Conservation (phyloP, 2,888 invertebrate genomes). For the Bombylius discolor region DNA sequence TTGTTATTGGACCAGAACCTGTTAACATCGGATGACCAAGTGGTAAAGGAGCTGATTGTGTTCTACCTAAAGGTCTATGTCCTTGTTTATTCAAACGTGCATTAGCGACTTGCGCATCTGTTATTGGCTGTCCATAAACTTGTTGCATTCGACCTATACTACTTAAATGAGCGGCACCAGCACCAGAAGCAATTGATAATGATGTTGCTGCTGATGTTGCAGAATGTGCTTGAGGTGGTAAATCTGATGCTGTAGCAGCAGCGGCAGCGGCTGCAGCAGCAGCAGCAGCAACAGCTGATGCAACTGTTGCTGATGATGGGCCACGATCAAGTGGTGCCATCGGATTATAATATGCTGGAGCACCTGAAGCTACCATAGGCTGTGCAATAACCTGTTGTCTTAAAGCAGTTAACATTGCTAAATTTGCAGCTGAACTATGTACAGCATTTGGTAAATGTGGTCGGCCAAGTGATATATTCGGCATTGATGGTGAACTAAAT, state of each 20-base stretch:
- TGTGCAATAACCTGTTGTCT: slow-evolving; percentile 23
- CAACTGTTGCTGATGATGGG: slow-evolving; percentile 20
- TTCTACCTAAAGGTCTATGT: slow-evolving; percentile 75
- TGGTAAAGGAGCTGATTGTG: slow-evolving; percentile 86
- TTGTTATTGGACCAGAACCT: slow-evolving; percentile 32
- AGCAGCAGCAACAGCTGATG: slow-evolving; percentile 22
- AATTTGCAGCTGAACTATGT: slow-evolving; percentile 25
- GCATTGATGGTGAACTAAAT: slow-evolving; percentile 92
- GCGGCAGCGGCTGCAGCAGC: slow-evolving; percentile 11
- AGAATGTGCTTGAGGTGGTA: slow-evolving; percentile 37
- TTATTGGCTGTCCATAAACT: slow-evolving; percentile 40
- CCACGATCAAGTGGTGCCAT: slow-evolving; percentile 27
- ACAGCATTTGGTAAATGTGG: slow-evolving; percentile 45
- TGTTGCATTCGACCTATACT: slow-evolving; percentile 20
- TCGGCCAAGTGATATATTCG: slow-evolving; percentile 87
- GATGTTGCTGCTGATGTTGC: slow-evolving; percentile 40
- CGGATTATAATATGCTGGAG: slow-evolving; percentile 30
- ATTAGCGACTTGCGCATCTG: slow-evolving; percentile 52
- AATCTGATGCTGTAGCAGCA: slow-evolving; percentile 39
- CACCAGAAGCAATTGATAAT: slow-evolving; percentile 19
- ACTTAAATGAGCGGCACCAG: slow-evolving; percentile 7
- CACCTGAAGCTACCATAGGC: slow-evolving; percentile 19
- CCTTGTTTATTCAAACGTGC: slow-evolving; percentile 56
- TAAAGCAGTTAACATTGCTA: slow-evolving; percentile 29
- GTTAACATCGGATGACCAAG: slow-evolving; percentile 77